phyloP scores from a whole-genome alignment of 2,797 vertebrate genomes.

The Adelosebastes latens region DNA sequence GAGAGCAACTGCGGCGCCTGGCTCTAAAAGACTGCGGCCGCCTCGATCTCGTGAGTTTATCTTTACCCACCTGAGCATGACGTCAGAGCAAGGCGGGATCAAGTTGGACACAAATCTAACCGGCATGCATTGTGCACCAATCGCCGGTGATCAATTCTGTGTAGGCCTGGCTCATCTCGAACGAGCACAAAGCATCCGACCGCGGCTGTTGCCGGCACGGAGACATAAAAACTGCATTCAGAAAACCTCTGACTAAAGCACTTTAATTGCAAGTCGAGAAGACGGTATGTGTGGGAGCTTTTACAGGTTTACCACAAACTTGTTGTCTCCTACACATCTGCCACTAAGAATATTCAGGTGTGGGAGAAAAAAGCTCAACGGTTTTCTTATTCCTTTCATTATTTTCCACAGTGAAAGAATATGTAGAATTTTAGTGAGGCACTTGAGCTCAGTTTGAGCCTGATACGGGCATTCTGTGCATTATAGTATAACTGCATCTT shows the following conservation, averaged over 20 bases:
- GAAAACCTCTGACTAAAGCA: constrained; percentile 3
- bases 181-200: background rate
- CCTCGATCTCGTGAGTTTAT: too few species aligned
- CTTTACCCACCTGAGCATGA: too few species aligned
- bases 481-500: background rate
- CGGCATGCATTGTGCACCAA: too few species aligned
- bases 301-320: constrained; percentile 21
- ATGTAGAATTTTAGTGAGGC: background rate
- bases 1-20: too few species aligned
- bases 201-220: too few species aligned
- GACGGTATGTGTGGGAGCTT: background rate
- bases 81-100: too few species aligned
- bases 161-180: too few species aligned
- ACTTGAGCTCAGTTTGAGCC: background rate
- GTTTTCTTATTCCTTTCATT: background rate
- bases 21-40: background rate
- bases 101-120: too few species aligned
- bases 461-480: background rate
- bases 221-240: background rate
- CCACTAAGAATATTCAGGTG: constrained; percentile 16
- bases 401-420: background rate
- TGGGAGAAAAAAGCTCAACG: background rate
- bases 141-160: too few species aligned
- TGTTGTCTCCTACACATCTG: constrained; percentile 16
- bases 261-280: constrained; percentile 15